phyloP scores from a whole-genome alignment of 2,888 invertebrate species.

The Phasia obesa region DNA sequence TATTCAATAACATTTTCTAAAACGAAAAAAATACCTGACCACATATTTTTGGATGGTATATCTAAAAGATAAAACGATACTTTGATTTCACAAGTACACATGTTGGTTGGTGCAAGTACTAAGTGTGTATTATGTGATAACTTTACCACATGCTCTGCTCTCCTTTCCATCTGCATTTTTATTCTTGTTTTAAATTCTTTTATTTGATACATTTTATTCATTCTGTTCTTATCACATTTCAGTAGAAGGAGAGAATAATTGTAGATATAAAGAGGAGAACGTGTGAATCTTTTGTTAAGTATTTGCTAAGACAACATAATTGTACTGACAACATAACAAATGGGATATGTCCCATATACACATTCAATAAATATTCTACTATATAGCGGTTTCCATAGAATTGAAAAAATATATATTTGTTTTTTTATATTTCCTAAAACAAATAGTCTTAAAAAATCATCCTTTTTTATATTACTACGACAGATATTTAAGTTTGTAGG shows the following conservation, averaged over 20 bases:
- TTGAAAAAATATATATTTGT: too few species aligned
- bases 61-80: conserved; percentile 4
- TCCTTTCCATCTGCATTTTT: neutral
- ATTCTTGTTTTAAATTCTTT: neutral
- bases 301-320: conserved; percentile 51
- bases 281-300: conserved; percentile 48
- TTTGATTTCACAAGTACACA: neutral
- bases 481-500: too few species aligned
- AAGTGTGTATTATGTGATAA: conserved; percentile 20
- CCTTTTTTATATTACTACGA: too few species aligned
- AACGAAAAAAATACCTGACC: conserved; percentile 16
- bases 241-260: neutral
- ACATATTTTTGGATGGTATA: conserved; percentile 21
- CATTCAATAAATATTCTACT: neutral
- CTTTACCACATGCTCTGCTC: too few species aligned
- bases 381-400: conserved; percentile 23
- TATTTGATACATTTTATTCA: conserved; percentile 25
- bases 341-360: conserved; percentile 29
- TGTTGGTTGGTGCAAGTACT: neutral
- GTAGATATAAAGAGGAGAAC: conserved; percentile 3
- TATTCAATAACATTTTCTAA: neutral
- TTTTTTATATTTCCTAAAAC: too few species aligned
- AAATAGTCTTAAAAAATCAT: too few species aligned
- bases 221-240: conserved; percentile 50
- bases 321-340: conserved; percentile 45